A percentile compares a stretch with the other conserved stretches of the same genome.
phyloP scores from a whole-genome alignment of 1,140 invertebrate species.

The Ooceraea biroi region DNA sequence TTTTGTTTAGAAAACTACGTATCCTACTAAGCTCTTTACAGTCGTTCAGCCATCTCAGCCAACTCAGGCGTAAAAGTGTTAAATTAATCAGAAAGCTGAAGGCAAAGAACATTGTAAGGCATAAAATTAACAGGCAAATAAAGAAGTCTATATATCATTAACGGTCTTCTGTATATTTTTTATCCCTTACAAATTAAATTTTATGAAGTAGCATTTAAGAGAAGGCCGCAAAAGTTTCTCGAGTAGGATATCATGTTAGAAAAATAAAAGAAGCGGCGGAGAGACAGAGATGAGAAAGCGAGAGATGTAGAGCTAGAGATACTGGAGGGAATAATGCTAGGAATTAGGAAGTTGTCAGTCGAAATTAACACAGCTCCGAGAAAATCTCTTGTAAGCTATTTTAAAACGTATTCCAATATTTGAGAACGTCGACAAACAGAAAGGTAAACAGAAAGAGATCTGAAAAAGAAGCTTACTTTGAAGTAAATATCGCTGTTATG shows the following conservation, averaged over 20 bases:
- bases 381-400: too few species aligned
- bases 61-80: slow-evolving; percentile 20
- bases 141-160: slow-evolving; percentile 6
- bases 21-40: not conserved
- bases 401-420: too few species aligned
- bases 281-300: too few species aligned
- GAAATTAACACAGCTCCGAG: too few species aligned
- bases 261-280: too few species aligned
- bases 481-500: not conserved
- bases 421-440: too few species aligned
- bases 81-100: slow-evolving; percentile 28
- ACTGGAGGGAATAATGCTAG: too few species aligned
- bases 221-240: not conserved
- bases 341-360: too few species aligned
- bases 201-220: not conserved
- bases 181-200: not conserved
- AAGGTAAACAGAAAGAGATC: too few species aligned
- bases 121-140: slow-evolving; percentile 30
- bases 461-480: too few species aligned
- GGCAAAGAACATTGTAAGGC: not conserved
- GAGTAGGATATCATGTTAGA: too few species aligned
- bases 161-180: slow-evolving; percentile 10
- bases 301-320: too few species aligned
- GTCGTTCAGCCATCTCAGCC: not conserved
- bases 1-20: not conserved